These are phyloP conservation scores for Scrobipalpa atriplicella DNA, from an alignment of 2,888 invertebrate genomes.

Conservation along the genomic window DNA sequence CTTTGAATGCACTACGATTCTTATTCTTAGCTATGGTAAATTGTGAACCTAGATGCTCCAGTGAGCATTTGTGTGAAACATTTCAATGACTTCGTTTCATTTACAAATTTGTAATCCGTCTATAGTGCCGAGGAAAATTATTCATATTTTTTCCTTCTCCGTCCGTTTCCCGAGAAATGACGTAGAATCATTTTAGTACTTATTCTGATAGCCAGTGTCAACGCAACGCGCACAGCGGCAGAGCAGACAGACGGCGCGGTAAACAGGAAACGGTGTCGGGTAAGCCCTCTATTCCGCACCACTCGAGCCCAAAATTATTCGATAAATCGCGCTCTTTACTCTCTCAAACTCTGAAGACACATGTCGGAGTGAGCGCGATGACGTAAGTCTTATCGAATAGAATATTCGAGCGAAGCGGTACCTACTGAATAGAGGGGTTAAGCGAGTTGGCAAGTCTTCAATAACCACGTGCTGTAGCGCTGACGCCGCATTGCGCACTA, in stretches of 20 bases:
- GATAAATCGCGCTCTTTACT: conserved; percentile 28
- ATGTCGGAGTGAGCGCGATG: conserved; percentile 28
- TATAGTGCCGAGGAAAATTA: not conserved
- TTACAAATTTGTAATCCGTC: too few relatives aligned
- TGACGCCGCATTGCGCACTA: conserved; percentile 43
- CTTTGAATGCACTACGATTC: too few relatives aligned
- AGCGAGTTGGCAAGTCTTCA: conserved; percentile 73
- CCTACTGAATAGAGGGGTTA: conserved; percentile 27
- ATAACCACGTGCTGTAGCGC: conserved; percentile 58
- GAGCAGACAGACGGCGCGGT: conserved; percentile 55
- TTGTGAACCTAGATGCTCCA: too few relatives aligned
- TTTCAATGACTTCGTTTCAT: too few relatives aligned
- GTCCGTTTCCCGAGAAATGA: not conserved
- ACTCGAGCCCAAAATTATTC: conserved; percentile 27
- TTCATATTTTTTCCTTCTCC: not conserved
- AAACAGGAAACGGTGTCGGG: conserved; percentile 72
- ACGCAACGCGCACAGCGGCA: conserved; percentile 42
- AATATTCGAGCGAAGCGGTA: conserved; percentile 31
- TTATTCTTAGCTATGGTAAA: too few relatives aligned
- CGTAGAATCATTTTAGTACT: conserved; percentile 7
- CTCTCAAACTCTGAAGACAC: conserved; percentile 24
- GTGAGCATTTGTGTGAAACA: too few relatives aligned
- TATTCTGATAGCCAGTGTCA: conserved; percentile 45
- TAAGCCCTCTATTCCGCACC: conserved; percentile 40
- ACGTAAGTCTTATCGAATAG: conserved; percentile 33